Percentiles rank a stretch among this genome's conserved stretches.
phyloP scores from a whole-genome alignment of 2,797 vertebrate species.

The Nannoperca australis region DNA sequence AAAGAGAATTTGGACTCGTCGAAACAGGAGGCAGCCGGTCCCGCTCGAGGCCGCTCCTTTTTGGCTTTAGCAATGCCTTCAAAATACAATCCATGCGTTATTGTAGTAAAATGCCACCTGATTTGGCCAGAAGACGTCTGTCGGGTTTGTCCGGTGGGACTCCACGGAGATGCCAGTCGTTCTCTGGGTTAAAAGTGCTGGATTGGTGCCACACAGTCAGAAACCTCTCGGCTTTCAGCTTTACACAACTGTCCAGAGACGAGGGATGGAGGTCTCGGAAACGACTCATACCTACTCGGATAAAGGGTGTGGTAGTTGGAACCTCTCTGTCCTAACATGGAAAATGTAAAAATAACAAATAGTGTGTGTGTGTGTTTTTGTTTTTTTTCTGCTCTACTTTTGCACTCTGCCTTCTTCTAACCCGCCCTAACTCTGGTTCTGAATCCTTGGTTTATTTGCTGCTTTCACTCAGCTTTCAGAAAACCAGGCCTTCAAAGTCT shows the following conservation, averaged over 20 bases:
- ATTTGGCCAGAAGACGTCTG: constrained; percentile 1
- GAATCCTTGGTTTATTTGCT: constrained; percentile 16
- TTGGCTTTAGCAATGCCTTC: not conserved
- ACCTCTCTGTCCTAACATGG: constrained; percentile 21
- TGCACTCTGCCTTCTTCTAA: constrained; percentile 58
- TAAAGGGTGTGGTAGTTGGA: constrained; percentile 18
- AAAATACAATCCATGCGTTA: constrained; percentile 5
- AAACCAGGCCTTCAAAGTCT: constrained; percentile 46
- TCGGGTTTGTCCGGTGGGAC: constrained; percentile 15
- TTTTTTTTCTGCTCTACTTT: constrained; percentile 1
- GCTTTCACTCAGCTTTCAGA: constrained; percentile 54
- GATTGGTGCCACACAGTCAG: not conserved
- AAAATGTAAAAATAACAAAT: constrained; percentile 1
- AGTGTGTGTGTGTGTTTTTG: not conserved
- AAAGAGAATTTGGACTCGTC: not conserved
- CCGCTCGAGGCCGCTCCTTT: not conserved
- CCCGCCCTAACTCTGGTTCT: constrained; percentile 20
- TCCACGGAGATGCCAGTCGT: constrained; percentile 3
- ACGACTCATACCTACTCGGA: constrained; percentile 1
- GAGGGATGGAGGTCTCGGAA: not conserved
- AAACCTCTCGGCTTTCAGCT: constrained; percentile 22
- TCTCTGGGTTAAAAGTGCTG: constrained; percentile 8
- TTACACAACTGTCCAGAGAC: not conserved
- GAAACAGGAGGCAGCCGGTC: not conserved
- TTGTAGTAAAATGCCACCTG: not conserved